A percentile compares a stretch with the other conserved stretches of the same genome.
Conservation (phyloP, 2,888 invertebrate genomes). For the Petrolisthes cinctipes region DNA sequence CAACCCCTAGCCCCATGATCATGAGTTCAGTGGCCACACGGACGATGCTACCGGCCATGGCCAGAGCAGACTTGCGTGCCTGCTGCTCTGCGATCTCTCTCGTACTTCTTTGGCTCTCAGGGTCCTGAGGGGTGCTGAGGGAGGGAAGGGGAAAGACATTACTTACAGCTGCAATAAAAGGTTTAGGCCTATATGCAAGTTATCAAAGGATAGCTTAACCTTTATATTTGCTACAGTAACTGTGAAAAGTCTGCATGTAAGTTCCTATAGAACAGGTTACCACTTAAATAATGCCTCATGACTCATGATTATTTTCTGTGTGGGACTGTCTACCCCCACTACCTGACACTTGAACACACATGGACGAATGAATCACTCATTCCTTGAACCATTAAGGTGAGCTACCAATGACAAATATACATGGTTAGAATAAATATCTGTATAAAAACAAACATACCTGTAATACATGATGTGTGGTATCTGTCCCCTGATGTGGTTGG, state of each 20-base stretch:
- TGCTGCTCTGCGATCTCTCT: constrained; percentile 76
- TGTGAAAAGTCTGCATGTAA: too few relatives aligned
- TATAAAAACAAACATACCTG: constrained; percentile 74
- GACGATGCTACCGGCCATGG: constrained; percentile 83
- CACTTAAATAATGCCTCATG: too few relatives aligned
- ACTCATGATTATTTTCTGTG: too few relatives aligned
- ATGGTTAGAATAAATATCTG: too few relatives aligned
- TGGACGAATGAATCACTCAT: too few relatives aligned
- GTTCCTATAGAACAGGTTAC: too few relatives aligned
- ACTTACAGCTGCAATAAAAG: background rate
- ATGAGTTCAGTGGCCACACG: constrained; percentile 83
- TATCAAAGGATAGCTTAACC: too few relatives aligned
- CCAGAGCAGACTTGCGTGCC: constrained; percentile 79
- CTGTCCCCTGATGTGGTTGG: constrained; percentile 93
- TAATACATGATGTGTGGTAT: constrained; percentile 92
- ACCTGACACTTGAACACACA: too few relatives aligned
- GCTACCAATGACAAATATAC: too few relatives aligned
- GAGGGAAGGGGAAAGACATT: background rate
- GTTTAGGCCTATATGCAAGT: background rate
- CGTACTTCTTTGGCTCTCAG: constrained; percentile 74
- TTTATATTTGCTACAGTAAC: too few relatives aligned
- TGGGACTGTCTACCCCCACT: too few relatives aligned
- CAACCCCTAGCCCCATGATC: constrained; percentile 78
- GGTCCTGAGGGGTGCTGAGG: constrained; percentile 75
- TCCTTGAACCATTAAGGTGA: too few relatives aligned